Evolutionary conservation across 2,797 vertebrate genomes (phyloP).

Genomic region (Etheostoma perlongum): DNA sequence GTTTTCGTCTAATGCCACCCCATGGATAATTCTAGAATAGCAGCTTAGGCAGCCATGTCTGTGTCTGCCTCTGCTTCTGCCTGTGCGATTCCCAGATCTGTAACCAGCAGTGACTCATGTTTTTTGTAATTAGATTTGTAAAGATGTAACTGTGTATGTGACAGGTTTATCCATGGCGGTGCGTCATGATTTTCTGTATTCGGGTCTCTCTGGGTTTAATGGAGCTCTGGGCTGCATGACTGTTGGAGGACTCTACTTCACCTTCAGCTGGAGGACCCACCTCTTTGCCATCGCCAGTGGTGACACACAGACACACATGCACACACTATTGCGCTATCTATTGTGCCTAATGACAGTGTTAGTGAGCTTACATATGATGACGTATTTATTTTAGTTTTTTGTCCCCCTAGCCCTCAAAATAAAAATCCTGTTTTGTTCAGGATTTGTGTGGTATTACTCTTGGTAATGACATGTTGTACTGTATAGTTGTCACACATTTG

Average conservation of each 20-base stretch:
- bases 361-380: neutral
- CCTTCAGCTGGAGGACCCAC: slow-evolving; percentile 81
- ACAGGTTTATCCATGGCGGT: slow-evolving; percentile 82
- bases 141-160: slow-evolving; percentile 2
- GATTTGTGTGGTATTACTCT: neutral
- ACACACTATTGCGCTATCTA: neutral
- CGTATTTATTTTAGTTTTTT: neutral
- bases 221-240: slow-evolving; percentile 84
- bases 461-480: neutral
- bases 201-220: slow-evolving; percentile 82
- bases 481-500: neutral
- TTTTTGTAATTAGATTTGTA: slow-evolving; percentile 2
- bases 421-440: neutral
- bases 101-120: slow-evolving; percentile 8
- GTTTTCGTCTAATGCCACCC: slow-evolving; percentile 43
- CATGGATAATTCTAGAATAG: slow-evolving; percentile 47
- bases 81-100: slow-evolving; percentile 3
- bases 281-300: slow-evolving; percentile 80
- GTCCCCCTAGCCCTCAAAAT: neutral
- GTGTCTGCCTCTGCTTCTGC: neutral
- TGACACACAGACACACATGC: slow-evolving; percentile 55
- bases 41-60: neutral
- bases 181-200: slow-evolving; percentile 73
- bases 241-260: slow-evolving; percentile 81
- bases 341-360: neutral